A percentile compares a stretch with the other conserved stretches of the same genome.
phyloP scores from a whole-genome alignment of 1,140 invertebrate genomes.

The Nymphalis io region DNA sequence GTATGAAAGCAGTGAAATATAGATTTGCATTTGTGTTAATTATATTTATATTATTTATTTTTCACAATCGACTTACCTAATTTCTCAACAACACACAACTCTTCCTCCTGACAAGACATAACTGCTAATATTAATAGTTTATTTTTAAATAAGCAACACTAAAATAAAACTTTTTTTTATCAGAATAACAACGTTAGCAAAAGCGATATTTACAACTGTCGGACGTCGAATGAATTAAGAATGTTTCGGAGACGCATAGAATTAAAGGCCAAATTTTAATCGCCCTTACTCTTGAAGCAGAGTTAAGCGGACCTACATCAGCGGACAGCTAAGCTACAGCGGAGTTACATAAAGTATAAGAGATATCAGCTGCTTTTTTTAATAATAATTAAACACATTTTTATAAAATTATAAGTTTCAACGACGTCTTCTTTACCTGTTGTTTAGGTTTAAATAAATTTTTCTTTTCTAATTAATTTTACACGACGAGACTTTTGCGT shows the following conservation, averaged over 20 bases:
- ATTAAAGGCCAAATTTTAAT: neutral
- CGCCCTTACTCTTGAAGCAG: no score
- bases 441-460: no score
- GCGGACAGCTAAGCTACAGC: no score
- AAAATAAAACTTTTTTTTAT: neutral
- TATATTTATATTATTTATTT: neutral
- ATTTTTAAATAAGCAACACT: neutral
- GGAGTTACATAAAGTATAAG: no score
- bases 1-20: no score
- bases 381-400: no score
- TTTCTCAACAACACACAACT: conserved; percentile 22
- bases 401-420: no score
- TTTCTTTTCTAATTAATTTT: no score
- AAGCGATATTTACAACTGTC: neutral
- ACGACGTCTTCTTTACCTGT: no score
- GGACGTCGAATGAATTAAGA: conserved; percentile 6
- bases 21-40: neutral
- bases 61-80: conserved; percentile 4
- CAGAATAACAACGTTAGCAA: neutral
- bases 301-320: no score
- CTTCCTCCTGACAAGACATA: conserved; percentile 14
- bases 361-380: no score
- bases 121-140: neutral
- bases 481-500: no score
- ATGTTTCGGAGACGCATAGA: neutral